Conservation (phyloP, 2,888 invertebrate genomes). For the Carterocephalus palaemon region DNA sequence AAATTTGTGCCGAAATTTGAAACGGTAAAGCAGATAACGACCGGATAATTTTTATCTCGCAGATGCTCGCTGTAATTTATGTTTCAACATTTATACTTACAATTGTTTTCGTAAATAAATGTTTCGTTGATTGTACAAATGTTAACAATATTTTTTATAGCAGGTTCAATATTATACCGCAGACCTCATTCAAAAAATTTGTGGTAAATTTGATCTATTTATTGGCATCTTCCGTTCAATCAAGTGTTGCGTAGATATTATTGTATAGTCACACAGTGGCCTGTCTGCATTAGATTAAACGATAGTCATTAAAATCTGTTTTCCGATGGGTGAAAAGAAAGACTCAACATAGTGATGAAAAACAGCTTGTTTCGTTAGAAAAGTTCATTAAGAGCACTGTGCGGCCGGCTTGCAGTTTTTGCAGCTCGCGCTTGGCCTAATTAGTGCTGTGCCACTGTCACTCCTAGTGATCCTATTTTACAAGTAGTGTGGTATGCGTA, state of each 20-base stretch:
- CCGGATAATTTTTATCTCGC: conserved; percentile 15
- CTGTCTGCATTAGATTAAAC: conserved; percentile 13
- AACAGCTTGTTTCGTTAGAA: conserved; percentile 30
- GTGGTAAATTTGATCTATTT: too few species aligned
- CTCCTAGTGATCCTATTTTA: conserved; percentile 13
- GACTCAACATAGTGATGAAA: conserved; percentile 28
- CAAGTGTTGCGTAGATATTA: too few species aligned
- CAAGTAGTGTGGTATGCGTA: too few species aligned
- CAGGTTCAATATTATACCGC: too few species aligned
- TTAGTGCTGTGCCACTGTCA: conserved; percentile 29
- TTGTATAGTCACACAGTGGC: conserved; percentile 8
- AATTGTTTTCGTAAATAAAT: neutral
- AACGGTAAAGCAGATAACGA: conserved; percentile 12
- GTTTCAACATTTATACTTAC: conserved; percentile 8
- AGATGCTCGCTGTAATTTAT: conserved; percentile 17
- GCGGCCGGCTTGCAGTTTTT: conserved; percentile 12
- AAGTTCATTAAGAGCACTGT: conserved; percentile 29
- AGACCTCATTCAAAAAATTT: too few species aligned
- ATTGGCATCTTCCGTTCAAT: too few species aligned
- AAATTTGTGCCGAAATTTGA: conserved; percentile 19
- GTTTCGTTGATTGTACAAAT: neutral
- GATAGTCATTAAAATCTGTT: conserved; percentile 22
- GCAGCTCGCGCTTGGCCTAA: conserved; percentile 37
- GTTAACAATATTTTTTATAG: neutral
- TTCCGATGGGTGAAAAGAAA: conserved; percentile 14